Percentiles rank a stretch among this genome's conserved stretches.
These are phyloP conservation scores for Ailuropoda melanoleuca DNA, from an alignment of 2,113 vertebrate species.

Conservation along the genomic window DNA sequence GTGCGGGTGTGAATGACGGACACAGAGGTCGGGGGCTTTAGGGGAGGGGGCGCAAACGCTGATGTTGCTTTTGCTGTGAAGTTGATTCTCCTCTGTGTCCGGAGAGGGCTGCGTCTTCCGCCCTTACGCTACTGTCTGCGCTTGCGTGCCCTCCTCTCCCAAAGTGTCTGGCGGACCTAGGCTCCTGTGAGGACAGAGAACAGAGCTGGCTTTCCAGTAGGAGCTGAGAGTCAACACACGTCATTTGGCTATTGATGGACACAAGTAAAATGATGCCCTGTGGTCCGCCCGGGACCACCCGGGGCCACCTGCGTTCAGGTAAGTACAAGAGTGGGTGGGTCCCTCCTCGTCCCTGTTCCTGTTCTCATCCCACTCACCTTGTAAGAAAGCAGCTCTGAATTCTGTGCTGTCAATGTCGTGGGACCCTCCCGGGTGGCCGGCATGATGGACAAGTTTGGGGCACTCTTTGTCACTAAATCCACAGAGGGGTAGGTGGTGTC, in stretches of 20 bases:
- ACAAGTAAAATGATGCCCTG: neutral
- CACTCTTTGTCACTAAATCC: neutral
- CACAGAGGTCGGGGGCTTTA: neutral
- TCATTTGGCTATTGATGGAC: neutral
- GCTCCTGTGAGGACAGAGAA: neutral
- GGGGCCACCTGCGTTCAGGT: neutral
- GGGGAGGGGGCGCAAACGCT: neutral
- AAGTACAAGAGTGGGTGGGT: rapidly evolving
- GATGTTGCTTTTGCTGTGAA: neutral
- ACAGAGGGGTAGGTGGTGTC: neutral
- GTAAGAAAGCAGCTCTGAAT: neutral
- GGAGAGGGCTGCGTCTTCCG: neutral
- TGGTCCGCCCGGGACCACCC: neutral
- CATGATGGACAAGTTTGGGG: too few relatives aligned
- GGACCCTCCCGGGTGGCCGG: neutral
- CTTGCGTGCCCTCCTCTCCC: neutral
- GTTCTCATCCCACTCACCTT: neutral
- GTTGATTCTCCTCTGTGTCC: neutral
- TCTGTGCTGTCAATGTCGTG: neutral
- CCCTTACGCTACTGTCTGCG: neutral
- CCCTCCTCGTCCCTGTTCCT: neutral
- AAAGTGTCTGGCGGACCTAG: neutral
- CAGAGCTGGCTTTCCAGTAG: neutral
- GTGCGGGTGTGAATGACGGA: neutral
- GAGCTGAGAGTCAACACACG: neutral